Evolutionary conservation across 2,113 vertebrate genomes (phyloP), one percentile per base, ranked within the genome.

Genomic region (Dryoscopus gambensis): DNA sequence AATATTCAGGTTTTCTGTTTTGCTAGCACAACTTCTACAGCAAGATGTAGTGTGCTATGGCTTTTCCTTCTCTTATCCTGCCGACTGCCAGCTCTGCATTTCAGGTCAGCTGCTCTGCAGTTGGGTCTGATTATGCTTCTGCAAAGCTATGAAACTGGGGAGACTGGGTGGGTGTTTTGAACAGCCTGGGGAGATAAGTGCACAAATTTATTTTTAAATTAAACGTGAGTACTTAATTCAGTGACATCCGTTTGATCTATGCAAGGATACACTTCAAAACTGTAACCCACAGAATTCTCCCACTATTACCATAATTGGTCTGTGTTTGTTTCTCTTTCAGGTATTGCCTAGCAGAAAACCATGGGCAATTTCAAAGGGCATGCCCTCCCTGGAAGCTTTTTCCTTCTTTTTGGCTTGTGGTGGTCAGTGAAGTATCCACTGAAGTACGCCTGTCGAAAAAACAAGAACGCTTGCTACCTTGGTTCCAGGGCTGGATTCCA

Each of bases 321-420:
- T 78, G 14, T 40, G 37, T 84, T 81, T 86, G 46, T 57, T 96
- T 90, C 75, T 73, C 47, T 30, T 55, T 47, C 92, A 96, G 95
- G 62, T 92, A 44, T 50, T 17, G 20, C 28, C 83, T 87, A 64
- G 63, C 90, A 93, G 89, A 42, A 68, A 78, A 94, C 63, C 71
- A 99, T 99, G 99, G 99, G 98, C 39, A 99, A 98, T 97, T 99
- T 99, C 97, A 98, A 98, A 98, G 99, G 99, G 18, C 99, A 99
- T 33, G 98, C 98, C 4, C 97, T 99, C 22, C 99, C 99, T 42
- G 99, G 99, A 50, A 98, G 97, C 88, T 99, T 99, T 93, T 99
- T 99, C 86, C 92, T 99, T 53, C 67, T 99, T 3, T 97, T 98
- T 25, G 99, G 99, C n/a, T 88, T 99, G 42, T 99, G 99, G 99